A percentile compares a stretch with the other conserved stretches of the same genome.
phyloP scores from a whole-genome alignment of 2,113 vertebrate species.

The Sisor rabdophorus region DNA sequence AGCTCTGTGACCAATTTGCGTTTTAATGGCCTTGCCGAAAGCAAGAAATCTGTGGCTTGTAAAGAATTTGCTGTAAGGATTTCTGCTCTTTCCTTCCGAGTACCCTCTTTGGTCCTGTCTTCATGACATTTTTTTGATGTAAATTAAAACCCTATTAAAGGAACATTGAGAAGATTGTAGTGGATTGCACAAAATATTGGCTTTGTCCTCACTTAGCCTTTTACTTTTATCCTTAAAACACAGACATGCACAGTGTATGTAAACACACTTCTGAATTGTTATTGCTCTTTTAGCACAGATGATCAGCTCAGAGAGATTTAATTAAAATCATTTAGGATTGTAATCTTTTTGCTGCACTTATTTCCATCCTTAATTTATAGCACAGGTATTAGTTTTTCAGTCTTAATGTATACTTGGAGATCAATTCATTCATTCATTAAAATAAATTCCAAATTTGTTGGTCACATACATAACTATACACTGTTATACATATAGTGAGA shows the following conservation, averaged over 20 bases:
- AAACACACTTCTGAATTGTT: not conserved
- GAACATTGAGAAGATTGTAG: conserved; percentile 36
- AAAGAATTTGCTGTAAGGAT: conserved; percentile 37
- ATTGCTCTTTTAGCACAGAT: not conserved
- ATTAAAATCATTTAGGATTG: not conserved
- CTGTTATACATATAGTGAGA: too few relatives aligned
- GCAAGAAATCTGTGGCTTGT: conserved; percentile 44
- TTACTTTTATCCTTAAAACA: not conserved
- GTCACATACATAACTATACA: too few relatives aligned
- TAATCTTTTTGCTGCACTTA: not conserved
- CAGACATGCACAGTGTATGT: not conserved
- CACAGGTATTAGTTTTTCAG: not conserved
- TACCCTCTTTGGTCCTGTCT: conserved; percentile 25
- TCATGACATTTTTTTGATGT: conserved; percentile 20
- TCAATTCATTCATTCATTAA: too few relatives aligned
- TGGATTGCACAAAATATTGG: conserved; percentile 13
- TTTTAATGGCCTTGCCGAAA: conserved; percentile 53
- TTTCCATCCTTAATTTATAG: not conserved
- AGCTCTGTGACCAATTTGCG: conserved; percentile 62
- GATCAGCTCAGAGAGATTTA: not conserved
- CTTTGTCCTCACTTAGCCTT: conserved; percentile 24
- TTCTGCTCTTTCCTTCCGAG: conserved; percentile 35
- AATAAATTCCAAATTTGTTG: too few relatives aligned
- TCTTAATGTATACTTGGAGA: not conserved
- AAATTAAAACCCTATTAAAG: conserved; percentile 41